Evolutionary conservation across 2,888 invertebrate genomes (phyloP).

Genomic region (Penaeus monodon): DNA sequence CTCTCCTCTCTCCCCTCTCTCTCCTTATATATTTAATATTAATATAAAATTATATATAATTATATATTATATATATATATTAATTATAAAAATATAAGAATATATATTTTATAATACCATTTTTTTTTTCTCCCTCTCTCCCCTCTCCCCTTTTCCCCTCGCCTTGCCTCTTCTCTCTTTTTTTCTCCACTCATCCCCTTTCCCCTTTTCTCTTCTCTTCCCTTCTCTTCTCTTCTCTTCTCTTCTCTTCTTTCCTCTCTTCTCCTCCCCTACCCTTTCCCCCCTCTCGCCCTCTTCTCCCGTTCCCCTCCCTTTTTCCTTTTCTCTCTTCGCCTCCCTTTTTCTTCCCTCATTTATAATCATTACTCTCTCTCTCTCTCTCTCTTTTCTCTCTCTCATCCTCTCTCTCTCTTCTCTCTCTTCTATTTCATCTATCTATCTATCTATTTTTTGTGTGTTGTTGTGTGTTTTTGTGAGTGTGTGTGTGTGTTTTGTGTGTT

Average conservation of each 20-base stretch:
- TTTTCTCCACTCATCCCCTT: background rate
- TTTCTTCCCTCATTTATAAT: background rate
- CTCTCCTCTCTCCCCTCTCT: background rate
- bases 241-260: too few species aligned
- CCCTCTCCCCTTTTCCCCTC: background rate
- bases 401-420: background rate
- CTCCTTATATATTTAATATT: background rate
- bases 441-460: background rate
- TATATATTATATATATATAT: too few species aligned
- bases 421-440: background rate
- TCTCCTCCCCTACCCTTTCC: too few species aligned
- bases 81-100: too few species aligned
- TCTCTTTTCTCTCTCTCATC: background rate
- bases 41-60: too few species aligned
- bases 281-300: too few species aligned
- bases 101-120: too few species aligned
- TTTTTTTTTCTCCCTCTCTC: too few species aligned
- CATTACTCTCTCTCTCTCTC: background rate
- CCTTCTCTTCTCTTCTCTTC: too few species aligned
- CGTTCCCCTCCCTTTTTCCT: too few species aligned
- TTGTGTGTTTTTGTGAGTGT: background rate
- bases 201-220: too few species aligned
- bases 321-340: too few species aligned
- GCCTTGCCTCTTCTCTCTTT: background rate
- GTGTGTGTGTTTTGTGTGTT: background rate